Evolutionary conservation across 2,888 invertebrate genomes (phyloP), one percentile per base, ranked within the genome.

Genomic region (Schrankia costaestrigalis): DNA sequence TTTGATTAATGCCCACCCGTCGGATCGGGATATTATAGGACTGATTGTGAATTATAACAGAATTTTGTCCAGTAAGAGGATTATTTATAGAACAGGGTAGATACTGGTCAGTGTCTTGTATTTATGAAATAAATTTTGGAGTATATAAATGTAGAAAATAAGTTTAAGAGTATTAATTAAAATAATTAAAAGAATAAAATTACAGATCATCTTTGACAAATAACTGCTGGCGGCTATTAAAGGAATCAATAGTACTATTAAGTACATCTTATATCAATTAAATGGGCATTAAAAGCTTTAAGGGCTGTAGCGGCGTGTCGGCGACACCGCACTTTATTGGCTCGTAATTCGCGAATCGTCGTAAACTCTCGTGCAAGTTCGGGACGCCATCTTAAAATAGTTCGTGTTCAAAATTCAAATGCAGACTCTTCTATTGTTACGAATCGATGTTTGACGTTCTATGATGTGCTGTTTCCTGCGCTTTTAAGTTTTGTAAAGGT

Each of bases 1-100:
- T 79, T 79, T 86, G 85, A 86, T 86, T 85, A 85, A 86, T 84
- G 74, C 68, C 41, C 54, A 63, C 62, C 71, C 63, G 68, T 63
- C 67, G 71, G 66, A 70, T 72, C 54, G 73, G 72, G 57, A 71
- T 74, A 78, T 74, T 73, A 80, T 78, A 77, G 80, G 75, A 67
- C 72, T 74, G 69, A 71, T 74, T 76, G 73, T 84, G 78, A 81
- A 82, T 82, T 83, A 81, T 75, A 78, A 72, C 65, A 56, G 66
- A 69, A 64, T 75, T 71, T 78, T 75, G 75, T 76, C 71, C 72
- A 65, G 75, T 83, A 82, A 82, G 84, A 71, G 43, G 52, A 67
- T 83, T 79, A 83, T 86, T 86, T 84, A 83, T 80, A 63, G 60
- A 56, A 53, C 63, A 45, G 63, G n/a, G 68, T 66, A 65, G 63